Percentiles rank a stretch among this genome's conserved stretches.
These are phyloP conservation scores for Amphiura filiformis DNA, from an alignment of 35 echinoderm and acorn worm species.

Conservation along the genomic window DNA sequence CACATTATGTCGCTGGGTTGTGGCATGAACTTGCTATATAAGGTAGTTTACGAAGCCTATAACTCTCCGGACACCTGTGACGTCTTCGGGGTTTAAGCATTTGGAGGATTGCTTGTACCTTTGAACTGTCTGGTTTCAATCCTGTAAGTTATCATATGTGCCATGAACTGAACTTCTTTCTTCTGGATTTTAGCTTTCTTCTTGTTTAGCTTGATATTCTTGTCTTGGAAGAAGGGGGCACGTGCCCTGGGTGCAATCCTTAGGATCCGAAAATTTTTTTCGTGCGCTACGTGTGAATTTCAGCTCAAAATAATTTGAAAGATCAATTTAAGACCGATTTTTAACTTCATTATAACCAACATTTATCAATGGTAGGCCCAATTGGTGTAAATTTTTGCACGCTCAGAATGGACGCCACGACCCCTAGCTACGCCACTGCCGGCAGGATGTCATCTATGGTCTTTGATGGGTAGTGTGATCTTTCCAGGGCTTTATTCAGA, in stretches of 20 bases:
- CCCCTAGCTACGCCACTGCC: too few species aligned
- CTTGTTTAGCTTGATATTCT: conserved; percentile 56
- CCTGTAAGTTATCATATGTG: conserved; percentile 46
- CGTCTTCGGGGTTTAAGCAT: conserved; percentile 27
- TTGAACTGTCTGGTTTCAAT: conserved; percentile 53
- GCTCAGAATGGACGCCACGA: too few species aligned
- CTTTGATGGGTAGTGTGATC: conserved; percentile 40
- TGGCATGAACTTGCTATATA: conserved; percentile 44
- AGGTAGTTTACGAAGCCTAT: conserved; percentile 45
- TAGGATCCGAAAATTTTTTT: too few species aligned
- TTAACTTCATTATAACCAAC: too few species aligned
- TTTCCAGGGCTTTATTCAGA: conserved; percentile 44
- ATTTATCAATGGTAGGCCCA: too few species aligned
- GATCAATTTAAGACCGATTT: too few species aligned
- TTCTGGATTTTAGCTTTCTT: conserved; percentile 41
- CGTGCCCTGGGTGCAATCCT: too few species aligned
- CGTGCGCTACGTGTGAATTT: too few species aligned
- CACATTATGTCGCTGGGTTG: conserved; percentile 10
- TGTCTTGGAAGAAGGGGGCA: conserved; percentile 43
- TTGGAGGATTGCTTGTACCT: conserved; percentile 23
- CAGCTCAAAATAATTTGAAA: too few species aligned
- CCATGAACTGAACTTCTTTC: conserved; percentile 35
- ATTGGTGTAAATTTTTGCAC: too few species aligned
- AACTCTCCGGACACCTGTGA: conserved; percentile 16
- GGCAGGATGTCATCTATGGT: conserved; percentile 53